Evolutionary conservation across 2,797 vertebrate genomes (phyloP).

Genomic region (Ambastaia sidthimunki): DNA sequence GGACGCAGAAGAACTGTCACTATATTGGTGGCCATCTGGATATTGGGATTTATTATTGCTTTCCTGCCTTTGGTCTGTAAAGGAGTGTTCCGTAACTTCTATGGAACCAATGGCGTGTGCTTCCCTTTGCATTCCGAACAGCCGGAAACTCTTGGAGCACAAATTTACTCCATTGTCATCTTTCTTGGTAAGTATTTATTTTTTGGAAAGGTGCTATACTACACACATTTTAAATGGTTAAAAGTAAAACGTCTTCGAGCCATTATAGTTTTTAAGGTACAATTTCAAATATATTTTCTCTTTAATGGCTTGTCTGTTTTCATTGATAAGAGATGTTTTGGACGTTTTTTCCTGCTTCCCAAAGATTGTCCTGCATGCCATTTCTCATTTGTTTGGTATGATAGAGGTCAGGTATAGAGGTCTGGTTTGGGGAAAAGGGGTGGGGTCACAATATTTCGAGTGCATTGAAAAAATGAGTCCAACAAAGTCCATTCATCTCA

Average conservation of each 20-base stretch:
- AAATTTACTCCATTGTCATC: conserved; percentile 93
- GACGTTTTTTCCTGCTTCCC: neutral
- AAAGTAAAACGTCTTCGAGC: neutral
- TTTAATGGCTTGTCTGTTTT: neutral
- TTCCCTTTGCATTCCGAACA: conserved; percentile 96
- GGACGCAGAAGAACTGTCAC: conserved; percentile 87
- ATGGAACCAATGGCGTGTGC: conserved; percentile 95
- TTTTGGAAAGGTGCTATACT: neutral
- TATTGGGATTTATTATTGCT: conserved; percentile 88
- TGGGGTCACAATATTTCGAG: neutral
- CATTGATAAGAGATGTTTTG: neutral
- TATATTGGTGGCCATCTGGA: conserved; percentile 89
- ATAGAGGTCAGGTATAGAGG: conserved; percentile 40
- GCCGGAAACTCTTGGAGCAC: conserved; percentile 87
- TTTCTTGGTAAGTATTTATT: conserved; percentile 83
- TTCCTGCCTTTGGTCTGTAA: conserved; percentile 89
- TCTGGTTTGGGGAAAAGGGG: neutral
- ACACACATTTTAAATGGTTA: neutral
- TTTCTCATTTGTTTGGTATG: conserved; percentile 33
- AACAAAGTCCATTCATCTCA: conserved; percentile 13
- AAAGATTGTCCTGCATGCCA: neutral
- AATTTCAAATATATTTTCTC: neutral
- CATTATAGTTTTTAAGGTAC: neutral
- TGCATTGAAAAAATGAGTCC: neutral
- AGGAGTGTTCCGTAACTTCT: conserved; percentile 92